Evolutionary conservation across 2,888 invertebrate genomes (phyloP), one percentile per base, ranked within the genome.

Genomic region (Notodonta ziczac): DNA sequence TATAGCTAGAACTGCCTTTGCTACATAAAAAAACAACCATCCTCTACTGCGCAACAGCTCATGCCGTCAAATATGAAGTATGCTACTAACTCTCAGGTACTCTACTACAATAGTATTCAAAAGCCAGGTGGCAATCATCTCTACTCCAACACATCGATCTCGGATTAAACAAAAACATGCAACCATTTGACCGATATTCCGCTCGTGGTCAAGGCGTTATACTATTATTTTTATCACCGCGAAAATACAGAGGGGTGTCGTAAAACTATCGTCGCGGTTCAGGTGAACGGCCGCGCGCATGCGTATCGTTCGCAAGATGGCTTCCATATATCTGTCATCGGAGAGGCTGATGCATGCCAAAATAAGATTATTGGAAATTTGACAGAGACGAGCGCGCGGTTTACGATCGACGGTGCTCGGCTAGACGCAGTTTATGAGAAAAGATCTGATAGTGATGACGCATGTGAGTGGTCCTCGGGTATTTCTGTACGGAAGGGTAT

Each of bases 321-420:
- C 90, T 79, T 71, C 86, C 88, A 89, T 93, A 91, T 89, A 87
- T 93, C 93, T 82, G 80, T 93, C 93, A 88, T 86, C 93, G 86
- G 74, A 61, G 80, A 82, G 85, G 88, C 90, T 93, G 91, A 92
- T 91, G 91, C 91, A 89, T 92, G 92, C 93, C 93, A 93, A 92
- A 93, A 93, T 93, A 93, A 93, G 90, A 90, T 91, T 89, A 89
- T 89, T 86, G 90, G 90, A 90, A 89, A 90, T 90, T 91, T 90
- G 91, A 92, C 91, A 89, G 88, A 87, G 84, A 85, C 82, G 87
- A 87, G 85, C 80, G 80, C 78, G 79, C 79, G 81, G 83, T 90
- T 90, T 90, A 90, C 90, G 90, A 90, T 85, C 84, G 74, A 74
- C 74, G 76, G 60, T 50, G 74, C 74, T 76, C 61, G 61, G 54